Conservation (phyloP, 2,113 vertebrate species). For the Ptyas mucosa region DNA sequence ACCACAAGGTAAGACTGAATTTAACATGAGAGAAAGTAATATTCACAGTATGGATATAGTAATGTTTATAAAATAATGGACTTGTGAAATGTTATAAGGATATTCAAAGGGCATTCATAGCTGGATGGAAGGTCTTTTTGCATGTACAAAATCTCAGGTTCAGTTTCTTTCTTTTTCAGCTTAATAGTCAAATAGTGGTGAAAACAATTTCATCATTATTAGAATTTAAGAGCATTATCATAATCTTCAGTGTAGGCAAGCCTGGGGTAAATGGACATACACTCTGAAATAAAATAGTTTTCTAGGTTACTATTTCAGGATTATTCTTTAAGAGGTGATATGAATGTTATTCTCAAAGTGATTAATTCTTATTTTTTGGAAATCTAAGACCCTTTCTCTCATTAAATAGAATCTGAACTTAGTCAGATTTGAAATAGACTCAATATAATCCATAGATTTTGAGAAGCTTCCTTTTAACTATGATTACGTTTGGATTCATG, state of each 20-base stretch:
- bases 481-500: neutral
- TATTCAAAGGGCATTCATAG: slow-evolving; percentile 5
- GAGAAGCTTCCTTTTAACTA: neutral
- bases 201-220: neutral
- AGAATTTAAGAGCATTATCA: neutral
- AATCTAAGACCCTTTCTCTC: neutral
- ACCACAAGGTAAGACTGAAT: slow-evolving; percentile 88
- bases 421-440: neutral
- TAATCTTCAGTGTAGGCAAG: neutral
- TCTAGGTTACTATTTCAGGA: neutral
- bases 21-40: slow-evolving; percentile 51
- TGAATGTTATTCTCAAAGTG: neutral
- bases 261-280: neutral
- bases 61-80: slow-evolving; percentile 38
- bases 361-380: neutral
- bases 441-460: neutral
- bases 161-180: neutral
- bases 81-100: neutral
- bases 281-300: neutral
- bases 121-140: neutral
- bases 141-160: too few relatives aligned
- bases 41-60: slow-evolving; percentile 20
- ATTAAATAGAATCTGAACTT: neutral
- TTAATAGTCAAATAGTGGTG: neutral
- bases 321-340: neutral